Evolutionary conservation across 1,140 invertebrate species (phyloP), one percentile per base, ranked within the genome.

Genomic region (Drosophila ananassae): DNA sequence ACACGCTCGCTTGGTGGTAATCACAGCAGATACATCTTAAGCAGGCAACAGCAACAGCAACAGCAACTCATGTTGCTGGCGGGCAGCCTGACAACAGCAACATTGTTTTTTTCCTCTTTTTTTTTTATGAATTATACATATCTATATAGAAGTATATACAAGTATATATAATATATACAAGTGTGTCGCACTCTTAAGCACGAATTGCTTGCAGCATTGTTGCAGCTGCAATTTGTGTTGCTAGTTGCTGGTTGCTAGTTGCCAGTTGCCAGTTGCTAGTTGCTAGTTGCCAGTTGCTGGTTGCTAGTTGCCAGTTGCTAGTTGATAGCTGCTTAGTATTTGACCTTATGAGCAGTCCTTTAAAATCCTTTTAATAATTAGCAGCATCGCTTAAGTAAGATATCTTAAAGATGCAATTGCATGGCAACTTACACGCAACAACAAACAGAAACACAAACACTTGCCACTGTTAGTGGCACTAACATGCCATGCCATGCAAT

Each of bases 1-100:
- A 90, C 87, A 90, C 81, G 80, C 79, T 90, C 73, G 79, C 76
- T 52, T 85, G 73, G 84, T 77, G 82, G 82, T 79, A 87, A 87
- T 87, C 82, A 82, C 72, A 67, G 75, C 83, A 87, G 71, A 87
- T 82, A 79, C 78, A 87, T 87, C 75, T 87, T 81, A 78, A 85
- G 77, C 82, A 87, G 82, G 67, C 83, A 75, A 39, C 37, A 39
- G 22, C 61, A 53, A 17, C 55, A 48, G 21, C 75, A 55, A 52
- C 68, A 76, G 64, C 74, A 56, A 56, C 73, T 71, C 62, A 79
- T 83, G 79, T 76, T 75, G 80, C 73, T 74, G 69, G 58, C 63
- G 68, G 58, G 13, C 41, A 44, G 68, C 62, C 52, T 51, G 51
- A 52, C 72, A 73, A 77, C 59, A 72, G 76, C 75, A 59, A 79